Base-by-base conservation (phyloP, 2,113 vertebrate species). In the Peromyscus leucopus region DNA sequence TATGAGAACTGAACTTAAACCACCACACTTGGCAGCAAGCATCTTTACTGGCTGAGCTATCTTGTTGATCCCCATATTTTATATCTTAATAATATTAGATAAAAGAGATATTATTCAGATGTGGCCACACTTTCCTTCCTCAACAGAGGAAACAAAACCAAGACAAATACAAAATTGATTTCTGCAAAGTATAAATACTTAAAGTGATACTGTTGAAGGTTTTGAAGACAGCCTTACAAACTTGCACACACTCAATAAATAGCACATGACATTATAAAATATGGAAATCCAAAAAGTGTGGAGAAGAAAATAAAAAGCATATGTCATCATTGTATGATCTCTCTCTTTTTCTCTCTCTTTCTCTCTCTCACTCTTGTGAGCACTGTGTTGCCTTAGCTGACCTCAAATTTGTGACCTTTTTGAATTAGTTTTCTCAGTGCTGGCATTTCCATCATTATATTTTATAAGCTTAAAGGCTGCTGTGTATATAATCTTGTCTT, bases 101-200 rank as follows among this genome's bases (percentile, higher is more conserved):
- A 96, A 94, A 65, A 80, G 76, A 96, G 33, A 67, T 92, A 69
- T 74, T 90, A 51, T 82, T 94, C 71, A 91, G 31, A 94, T 78
- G 86, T 94, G 85, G 82, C 24, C 71, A 95, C 17, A 82, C 4
- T 39, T 91, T 42, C 39, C 96, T 88, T 36, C 26, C 24, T 94
- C 48, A 17, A 28, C 39, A 91, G 78, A 96, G 90, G 89, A 90
- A 97, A 95, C 93, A 90, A 94, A 96, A 55, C 42, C 42, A 84
- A 90, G 59, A 16, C 42, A 91, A 84, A 78, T 93, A 72, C 31
- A 36, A 93, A 97, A 55, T 80, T 94, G 65, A 92, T 94, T 89
- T 93, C n/a, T 88, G 42, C 92, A 39, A 93, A 87, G 10, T 90
- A 8, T 90, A 93, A 92, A 74, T 79, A 59, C 57, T 97, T 93